Conservation (phyloP, 23 tunicate species). For the Styela plicata region DNA sequence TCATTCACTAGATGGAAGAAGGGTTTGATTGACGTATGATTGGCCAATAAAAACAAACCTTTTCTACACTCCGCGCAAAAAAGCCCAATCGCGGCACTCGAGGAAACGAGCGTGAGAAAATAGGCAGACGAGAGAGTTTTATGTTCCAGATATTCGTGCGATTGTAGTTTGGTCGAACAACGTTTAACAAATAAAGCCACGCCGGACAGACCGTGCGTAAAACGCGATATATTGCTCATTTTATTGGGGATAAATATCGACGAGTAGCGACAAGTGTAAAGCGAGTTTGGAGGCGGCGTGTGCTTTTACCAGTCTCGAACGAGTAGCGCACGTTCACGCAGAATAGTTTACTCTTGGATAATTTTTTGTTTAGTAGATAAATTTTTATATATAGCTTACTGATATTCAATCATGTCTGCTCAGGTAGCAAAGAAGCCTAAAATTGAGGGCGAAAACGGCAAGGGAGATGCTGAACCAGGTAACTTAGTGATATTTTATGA, state of each 20-base stretch:
- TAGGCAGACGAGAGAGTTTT: not conserved
- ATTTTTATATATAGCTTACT: not conserved
- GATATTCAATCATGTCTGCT: conserved; percentile 44
- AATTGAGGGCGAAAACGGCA: conserved; percentile 57
- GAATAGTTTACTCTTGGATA: not conserved
- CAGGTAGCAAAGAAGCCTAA: conserved; percentile 54
- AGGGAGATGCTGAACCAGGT: conserved; percentile 11
- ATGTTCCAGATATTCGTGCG: not conserved
- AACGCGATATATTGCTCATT: not conserved
- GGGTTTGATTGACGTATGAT: not conserved
- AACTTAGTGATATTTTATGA: no score
- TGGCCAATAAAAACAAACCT: conserved; percentile 24
- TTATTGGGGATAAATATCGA: not conserved
- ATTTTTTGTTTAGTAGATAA: not conserved
- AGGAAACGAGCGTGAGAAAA: conserved; percentile 31
- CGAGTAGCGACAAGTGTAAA: not conserved
- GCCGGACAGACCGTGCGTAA: conserved; percentile 3
- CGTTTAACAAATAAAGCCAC: not conserved
- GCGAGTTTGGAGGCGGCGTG: not conserved
- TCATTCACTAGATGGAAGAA: conserved; percentile 3
- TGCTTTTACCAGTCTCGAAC: conserved; percentile 1
- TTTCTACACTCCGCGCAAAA: not conserved
- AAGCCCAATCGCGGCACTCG: not conserved
- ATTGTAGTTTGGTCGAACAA: not conserved
- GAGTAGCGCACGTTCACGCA: not conserved